Base-by-base conservation (phyloP, 2,797 vertebrate genomes). In the Arctocebus calabarensis region DNA sequence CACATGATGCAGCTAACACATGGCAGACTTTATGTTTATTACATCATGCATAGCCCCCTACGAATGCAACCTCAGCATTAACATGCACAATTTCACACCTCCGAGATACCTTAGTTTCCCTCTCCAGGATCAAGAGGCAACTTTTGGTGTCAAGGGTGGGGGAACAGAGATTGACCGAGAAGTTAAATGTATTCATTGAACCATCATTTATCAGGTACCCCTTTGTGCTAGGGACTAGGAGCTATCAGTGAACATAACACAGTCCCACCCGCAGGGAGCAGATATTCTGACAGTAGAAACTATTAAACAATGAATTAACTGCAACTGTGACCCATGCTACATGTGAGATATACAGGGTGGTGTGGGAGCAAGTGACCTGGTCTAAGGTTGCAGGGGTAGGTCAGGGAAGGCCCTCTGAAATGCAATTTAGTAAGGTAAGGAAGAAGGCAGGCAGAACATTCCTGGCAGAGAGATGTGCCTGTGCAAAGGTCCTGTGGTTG, bases 41-140 rank as follows among this genome's bases (percentile, higher is more conserved):
- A 92, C 61, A 43, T 94, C 84, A 45, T 74, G 83, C 93, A 90
- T 91, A 96, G 95, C 96, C 96, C 96, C 84, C 25, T 95, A 94
- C 68, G 94, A 97, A 97, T 88, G 62, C 87, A 95, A 95, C 59
- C 88, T 86, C 52, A 6, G 94, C 79, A 70, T 97, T 92, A 96
- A 97, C 96, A 79, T 2, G 59, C 96, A 92, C 81, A 83, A 84
- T 84, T 93, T 95, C 90, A 61, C 66, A 73, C 77, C 59, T 66
- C 89, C 48, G 52, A 66, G 92, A 52, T 71, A 27, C 88, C 9
- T 32, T 13, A 1, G 3, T 16, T 3, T 48, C 22, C 12, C 27
- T 43, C 45, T 84, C 43, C 14, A 57, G 66, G 48, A 12, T 5
- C 4, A 27, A 83, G 77, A 48, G 22, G 57, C 17, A 4, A 66